Base-by-base conservation (phyloP, 2,113 vertebrate genomes). In the Hippoglossus stenolepis region DNA sequence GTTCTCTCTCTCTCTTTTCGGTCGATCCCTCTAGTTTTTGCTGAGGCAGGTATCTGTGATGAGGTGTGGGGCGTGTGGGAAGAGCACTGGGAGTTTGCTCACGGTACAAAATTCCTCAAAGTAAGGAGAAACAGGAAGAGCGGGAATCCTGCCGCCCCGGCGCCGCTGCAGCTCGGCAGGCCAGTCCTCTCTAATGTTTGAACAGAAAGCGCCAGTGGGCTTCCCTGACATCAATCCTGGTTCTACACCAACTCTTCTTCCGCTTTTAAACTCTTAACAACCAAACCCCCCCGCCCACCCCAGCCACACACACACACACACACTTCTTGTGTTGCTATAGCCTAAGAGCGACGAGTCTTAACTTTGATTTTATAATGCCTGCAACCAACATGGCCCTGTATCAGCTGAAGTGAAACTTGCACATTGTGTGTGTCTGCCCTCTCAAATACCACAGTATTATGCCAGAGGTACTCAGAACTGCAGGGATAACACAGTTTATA, bases 41-140 rank as follows among this genome's bases (percentile, higher is more conserved):
- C 93, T 94, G 93, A 94, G 90, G 79, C 87, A 92, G 87, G 92
- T 94, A 86, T 93, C 89, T 89, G 61, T 64, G 84, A 78, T 77
- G 81, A 88, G 91, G 83, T 83, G 87, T 20, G 60, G 70, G 89
- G 82, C 66, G 18, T 82, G 88, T 35, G 67, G 82, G 80, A 24
- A 80, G 87, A 90, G 91, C 91, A 20, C 70, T 86, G 93, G 92
- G 91, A 92, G 90, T 92, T 90, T 67, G 87, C 78, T 92, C 85
- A 83, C 87, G n/a, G 65, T 78, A 89, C 90, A 18, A 63, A 92
- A 93, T 94, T 95, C 93, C 92, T 94, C 88, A 93, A 93, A 92
- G 92, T 94, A 91, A 93, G 92, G 90, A 94, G 90, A 94, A 93
- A 93, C 86, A 83, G 90, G 92, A 94, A 92, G 91, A 86, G 82